Percentiles rank a stretch among this genome's conserved stretches.
Conservation (phyloP, 2,888 invertebrate genomes). For the Piscicola geometra region DNA sequence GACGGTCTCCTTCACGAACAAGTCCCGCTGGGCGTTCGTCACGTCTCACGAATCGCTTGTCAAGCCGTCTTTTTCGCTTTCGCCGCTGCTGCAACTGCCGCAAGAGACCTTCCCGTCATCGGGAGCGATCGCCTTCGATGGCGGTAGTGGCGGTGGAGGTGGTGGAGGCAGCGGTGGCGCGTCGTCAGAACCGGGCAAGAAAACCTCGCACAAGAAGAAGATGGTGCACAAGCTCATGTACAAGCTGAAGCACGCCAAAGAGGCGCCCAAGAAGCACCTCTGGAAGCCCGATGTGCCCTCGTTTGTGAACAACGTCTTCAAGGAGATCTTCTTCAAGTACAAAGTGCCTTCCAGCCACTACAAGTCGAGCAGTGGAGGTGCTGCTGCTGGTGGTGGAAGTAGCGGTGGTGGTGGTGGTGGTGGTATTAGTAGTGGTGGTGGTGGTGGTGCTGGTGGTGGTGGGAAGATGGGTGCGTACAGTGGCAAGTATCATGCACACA, state of each 20-base stretch:
- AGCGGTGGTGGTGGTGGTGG: slow-evolving; percentile 50
- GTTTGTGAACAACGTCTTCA: slow-evolving; percentile 7
- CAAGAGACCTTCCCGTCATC: no score
- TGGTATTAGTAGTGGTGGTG: slow-evolving; percentile 47
- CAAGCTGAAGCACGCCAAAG: slow-evolving; percentile 5
- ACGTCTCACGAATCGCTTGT: neutral
- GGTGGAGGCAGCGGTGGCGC: neutral
- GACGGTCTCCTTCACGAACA: neutral
- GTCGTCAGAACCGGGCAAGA: neutral
- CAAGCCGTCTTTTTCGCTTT: neutral
- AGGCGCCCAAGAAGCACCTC: slow-evolving; percentile 2
- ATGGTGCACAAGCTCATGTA: neutral
- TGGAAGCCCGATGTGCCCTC: slow-evolving; percentile 10
- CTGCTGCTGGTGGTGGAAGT: no score
- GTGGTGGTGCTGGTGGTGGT: slow-evolving; percentile 39
- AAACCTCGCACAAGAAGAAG: neutral
- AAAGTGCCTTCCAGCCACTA: neutral
- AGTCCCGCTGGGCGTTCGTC: slow-evolving; percentile 8
- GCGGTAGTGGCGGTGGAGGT: neutral
- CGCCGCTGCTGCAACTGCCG: no score
- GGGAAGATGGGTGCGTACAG: no score
- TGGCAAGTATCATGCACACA: neutral
- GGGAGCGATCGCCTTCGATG: neutral
- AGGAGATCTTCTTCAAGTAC: slow-evolving; percentile 2
- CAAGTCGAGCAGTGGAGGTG: no score